Base-by-base conservation (phyloP, 2,113 vertebrate genomes). In the Podocnemis expansa region DNA sequence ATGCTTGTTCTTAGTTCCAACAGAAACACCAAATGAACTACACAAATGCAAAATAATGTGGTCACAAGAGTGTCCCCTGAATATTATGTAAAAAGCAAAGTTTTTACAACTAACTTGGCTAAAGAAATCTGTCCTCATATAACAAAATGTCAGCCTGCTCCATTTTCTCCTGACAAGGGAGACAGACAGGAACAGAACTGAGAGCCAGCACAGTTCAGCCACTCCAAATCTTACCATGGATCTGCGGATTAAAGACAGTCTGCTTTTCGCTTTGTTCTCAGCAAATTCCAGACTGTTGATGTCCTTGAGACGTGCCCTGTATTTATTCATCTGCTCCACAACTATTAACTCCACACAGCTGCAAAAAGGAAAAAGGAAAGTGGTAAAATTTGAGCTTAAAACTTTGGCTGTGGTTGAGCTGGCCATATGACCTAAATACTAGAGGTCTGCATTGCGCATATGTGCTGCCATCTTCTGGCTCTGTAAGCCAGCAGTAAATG, bases 251-350 rank as follows among this genome's bases (percentile, higher is more conserved):
- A 99, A 92, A 2, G 99, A 99, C 84, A 99, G 98, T 70, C 99
- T 99, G 93, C 98, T 99, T 97, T 99, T 99, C 95, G 99, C 99
- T 96, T 99, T 99, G 97, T 98, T 99, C 97, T 99, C 99, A 1
- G 99, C 99, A 86, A 99, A 99, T 97, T 99, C 99, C 97, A 99
- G 97, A 93, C 99, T 99, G 96, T 93, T 99, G 98, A 99, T 99
- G 96, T 99, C 99, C 98, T 99, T 99, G 87, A 99, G 98, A 80
- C 99, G 98, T 85, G 99, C 98, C 91, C 98, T 99, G 95, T 99
- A 99, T 96, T 99, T 99, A 97, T 99, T 99, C 99, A 99, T 99
- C 97, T 99, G 99, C 96, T 99, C 99, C 3, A 98, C 97, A 94
- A 99, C 98, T 84, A 99, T 99, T 84, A 99, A 97, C 90, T 99